Evolutionary conservation across 2,888 invertebrate species (phyloP).

Genomic region (Reticulitermes lucifugus): DNA sequence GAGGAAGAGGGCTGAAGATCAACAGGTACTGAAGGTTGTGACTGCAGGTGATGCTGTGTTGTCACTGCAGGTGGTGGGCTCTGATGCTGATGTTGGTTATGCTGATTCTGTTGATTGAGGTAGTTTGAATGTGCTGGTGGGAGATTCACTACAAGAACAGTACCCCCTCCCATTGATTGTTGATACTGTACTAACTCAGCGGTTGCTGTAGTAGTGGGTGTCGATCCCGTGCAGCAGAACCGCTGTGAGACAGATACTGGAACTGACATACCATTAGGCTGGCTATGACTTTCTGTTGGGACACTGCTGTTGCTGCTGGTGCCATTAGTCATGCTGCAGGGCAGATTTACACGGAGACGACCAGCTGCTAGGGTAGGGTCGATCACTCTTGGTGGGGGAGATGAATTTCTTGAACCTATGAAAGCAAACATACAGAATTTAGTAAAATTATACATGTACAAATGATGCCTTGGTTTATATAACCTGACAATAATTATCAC

Average conservation of each 20-base stretch:
- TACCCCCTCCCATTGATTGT: slow-evolving; percentile 71
- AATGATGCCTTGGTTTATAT: no score
- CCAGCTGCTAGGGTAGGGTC: slow-evolving; percentile 39
- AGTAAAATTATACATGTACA: neutral
- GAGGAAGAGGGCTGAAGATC: slow-evolving; percentile 58
- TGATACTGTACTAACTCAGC: slow-evolving; percentile 73
- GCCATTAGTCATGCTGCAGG: slow-evolving; percentile 53
- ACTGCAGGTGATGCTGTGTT: slow-evolving; percentile 15
- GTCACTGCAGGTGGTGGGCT: slow-evolving; percentile 1
- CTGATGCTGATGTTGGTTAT: slow-evolving; percentile 50
- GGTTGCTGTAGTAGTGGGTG: slow-evolving; percentile 62
- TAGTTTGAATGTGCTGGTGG: slow-evolving; percentile 73
- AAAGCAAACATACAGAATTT: neutral
- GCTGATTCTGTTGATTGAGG: slow-evolving; percentile 55
- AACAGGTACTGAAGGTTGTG: slow-evolving; percentile 41
- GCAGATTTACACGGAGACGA: slow-evolving; percentile 48
- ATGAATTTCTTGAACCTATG: slow-evolving; percentile 52
- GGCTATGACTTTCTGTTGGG: slow-evolving; percentile 52
- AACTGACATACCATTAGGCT: slow-evolving; percentile 4
- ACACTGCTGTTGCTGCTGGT: slow-evolving; percentile 53
- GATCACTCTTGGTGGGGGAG: slow-evolving; percentile 55
- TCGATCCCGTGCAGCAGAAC: slow-evolving; percentile 53
- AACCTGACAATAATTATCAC: no score
- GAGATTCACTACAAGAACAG: slow-evolving; percentile 84
- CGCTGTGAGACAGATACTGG: slow-evolving; percentile 55